Evolutionary conservation across 2,888 invertebrate genomes (phyloP), one percentile per base, ranked within the genome.

Genomic region (Clistopyga incitator): DNA sequence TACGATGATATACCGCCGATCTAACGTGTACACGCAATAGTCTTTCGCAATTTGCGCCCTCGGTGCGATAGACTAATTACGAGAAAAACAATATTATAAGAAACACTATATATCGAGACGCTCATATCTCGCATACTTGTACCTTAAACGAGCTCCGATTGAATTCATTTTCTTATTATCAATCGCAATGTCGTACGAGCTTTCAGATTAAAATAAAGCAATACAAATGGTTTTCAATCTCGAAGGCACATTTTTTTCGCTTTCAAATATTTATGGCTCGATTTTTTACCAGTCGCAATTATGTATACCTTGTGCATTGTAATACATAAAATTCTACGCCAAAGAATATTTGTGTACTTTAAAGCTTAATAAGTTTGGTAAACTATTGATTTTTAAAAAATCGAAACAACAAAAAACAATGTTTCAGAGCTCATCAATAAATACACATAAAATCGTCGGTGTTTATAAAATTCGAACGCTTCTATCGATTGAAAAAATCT

Each of bases 11-110:
- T 59, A 47, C 54, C n/a, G 38, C 23, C 78, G 70, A 84, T 81
- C 78, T 81, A 74, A 68, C 78, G 50, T 15, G 38, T 15, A 42
- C 77, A 77, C 74, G 80, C 80, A 67, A 80, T 23, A 68, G 34
- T 80, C 56, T 80, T 80, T 76, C 76, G 72, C 75, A 83, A 79
- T 79, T 76, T 67, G 34, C 61, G 23, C 65, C 50, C 70, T 38
- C 25, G 29, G 52, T 64, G 34, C n/a, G 45, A 54, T 59, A 56
- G 50, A 64, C 56, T 76, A 79, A 83, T 83, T 76, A 79, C 67
- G 38, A 76, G 59, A 82, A 52, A 56, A 65, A 59, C 71, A 56
- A 71, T 71, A 42, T 70, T 52, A 29, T 52, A 38, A 52, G 52
- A 20, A 70, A 56, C 70, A 18, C 29, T 11, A 18, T 34, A 20